Percentiles rank a stretch among this genome's conserved stretches.
Evolutionary conservation across 2,113 vertebrate genomes (phyloP).

Genomic region (Beaufortia kweichowensis): DNA sequence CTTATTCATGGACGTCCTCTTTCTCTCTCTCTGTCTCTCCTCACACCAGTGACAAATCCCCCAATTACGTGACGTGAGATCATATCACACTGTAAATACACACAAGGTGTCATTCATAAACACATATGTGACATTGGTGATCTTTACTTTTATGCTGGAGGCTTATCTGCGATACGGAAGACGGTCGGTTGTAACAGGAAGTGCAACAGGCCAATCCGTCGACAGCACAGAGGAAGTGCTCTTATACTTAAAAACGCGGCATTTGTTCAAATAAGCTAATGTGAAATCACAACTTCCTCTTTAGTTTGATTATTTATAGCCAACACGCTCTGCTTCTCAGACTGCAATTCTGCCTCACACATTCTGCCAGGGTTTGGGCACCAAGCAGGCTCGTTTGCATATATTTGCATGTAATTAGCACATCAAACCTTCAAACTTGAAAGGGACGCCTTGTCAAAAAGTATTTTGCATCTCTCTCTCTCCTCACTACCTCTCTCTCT

Average conservation of each 20-base stretch:
- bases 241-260: constrained; percentile 2
- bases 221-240: not conserved
- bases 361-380: constrained; percentile 53
- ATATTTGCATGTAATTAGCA: constrained; percentile 63
- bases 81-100: constrained; percentile 25
- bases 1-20: not conserved
- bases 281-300: constrained; percentile 47
- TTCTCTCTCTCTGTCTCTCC: not conserved
- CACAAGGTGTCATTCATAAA: constrained; percentile 6
- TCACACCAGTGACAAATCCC: constrained; percentile 15
- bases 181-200: not conserved
- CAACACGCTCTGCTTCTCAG: constrained; percentile 39
- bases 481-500: constrained; percentile 9
- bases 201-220: not conserved
- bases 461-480: constrained; percentile 49
- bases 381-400: constrained; percentile 59
- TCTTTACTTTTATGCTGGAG: not conserved
- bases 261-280: constrained; percentile 37
- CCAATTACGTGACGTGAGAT: constrained; percentile 1
- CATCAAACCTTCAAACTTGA: constrained; percentile 64
- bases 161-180: not conserved
- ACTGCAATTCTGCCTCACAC: constrained; percentile 50
- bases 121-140: not conserved
- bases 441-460: constrained; percentile 59
- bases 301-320: constrained; percentile 52